A percentile compares a stretch with the other conserved stretches of the same genome.
phyloP scores from a whole-genome alignment of 1,140 invertebrate genomes.

The Nilaparvata lugens region DNA sequence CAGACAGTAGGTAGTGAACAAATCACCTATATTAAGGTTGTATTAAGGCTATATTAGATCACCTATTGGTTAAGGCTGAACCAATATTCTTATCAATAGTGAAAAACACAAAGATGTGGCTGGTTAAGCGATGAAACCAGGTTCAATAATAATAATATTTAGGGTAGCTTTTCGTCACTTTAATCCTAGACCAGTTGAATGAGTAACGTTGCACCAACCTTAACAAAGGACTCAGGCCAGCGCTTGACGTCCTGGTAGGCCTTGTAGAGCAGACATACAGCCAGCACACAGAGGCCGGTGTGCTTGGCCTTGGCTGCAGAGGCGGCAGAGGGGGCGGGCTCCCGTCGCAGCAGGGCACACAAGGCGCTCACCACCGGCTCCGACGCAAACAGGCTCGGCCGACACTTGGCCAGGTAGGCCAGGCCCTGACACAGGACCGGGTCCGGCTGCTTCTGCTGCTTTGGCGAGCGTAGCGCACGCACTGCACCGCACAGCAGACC shows the following conservation, averaged over 20 bases:
- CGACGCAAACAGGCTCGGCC: conserved; percentile 66
- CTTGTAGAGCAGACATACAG: conserved; percentile 74
- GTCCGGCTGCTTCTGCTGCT: conserved; percentile 79
- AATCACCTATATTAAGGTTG: too few species aligned
- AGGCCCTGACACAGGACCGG: conserved; percentile 64
- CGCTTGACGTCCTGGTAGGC: conserved; percentile 66
- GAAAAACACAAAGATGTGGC: too few species aligned
- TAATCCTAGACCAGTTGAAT: too few species aligned
- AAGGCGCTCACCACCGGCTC: conserved; percentile 72
- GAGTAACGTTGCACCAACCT: too few species aligned
- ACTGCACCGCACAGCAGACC: conserved; percentile 48
- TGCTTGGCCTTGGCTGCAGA: conserved; percentile 66
- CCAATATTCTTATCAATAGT: too few species aligned
- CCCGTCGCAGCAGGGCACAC: conserved; percentile 71
- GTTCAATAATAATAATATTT: too few species aligned
- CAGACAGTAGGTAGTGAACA: too few species aligned
- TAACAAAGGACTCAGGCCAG: conserved; percentile 71
- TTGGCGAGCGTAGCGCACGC: conserved; percentile 50
- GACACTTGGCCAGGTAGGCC: conserved; percentile 71
- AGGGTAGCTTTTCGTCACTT: too few species aligned
- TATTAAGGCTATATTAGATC: too few species aligned
- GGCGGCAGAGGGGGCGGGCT: conserved; percentile 41
- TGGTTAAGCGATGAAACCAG: too few species aligned
- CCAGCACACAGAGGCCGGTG: conserved; percentile 69
- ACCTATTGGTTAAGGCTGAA: too few species aligned